Evolutionary conservation across 2,797 vertebrate species (phyloP), one percentile per base, ranked within the genome.

Genomic region (Chlorospingus flavigularis): DNA sequence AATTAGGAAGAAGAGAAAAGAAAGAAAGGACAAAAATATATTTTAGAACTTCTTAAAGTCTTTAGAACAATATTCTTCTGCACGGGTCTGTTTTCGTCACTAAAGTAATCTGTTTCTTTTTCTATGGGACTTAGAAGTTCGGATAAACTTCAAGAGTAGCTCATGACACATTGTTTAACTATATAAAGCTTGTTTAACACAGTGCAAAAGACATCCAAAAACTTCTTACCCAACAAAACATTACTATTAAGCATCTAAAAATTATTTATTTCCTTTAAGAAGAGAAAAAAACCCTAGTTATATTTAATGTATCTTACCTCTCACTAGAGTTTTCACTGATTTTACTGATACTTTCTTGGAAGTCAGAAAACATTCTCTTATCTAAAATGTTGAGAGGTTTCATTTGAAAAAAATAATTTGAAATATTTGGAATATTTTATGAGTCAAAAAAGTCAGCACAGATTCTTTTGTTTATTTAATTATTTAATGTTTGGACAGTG

Each of bases 341-440:
- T 95, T 90, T 95, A 96, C 90, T 93, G 83, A 96, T 77, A 73
- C 71, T 35, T 96, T 96, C 78, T 88, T 55, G 10, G 89, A 96
- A 96, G 71, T 80, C 74, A 96, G 88, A 96, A 96, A 97, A 63
- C 17, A 70, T 7, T 54, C 6, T 54, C 70, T 84, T 45, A 51
- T 9, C 57, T 91, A 81, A 97, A 96, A 96, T 81, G 33, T 95
- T 89, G 35, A 50, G 10, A 51, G 4, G 18, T 73, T 94, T 90
- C 51, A 62, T 94, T 92, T 45, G 74, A 91, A 96, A 51, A 48
- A 93, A 92, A 67, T 60, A 51, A 95, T 45, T 42, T 25, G 73
- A 92, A 84, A 62, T 80, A 92, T 92, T 96, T 80, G 40, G 67
- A 97, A 92, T 65, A 82, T 78, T 97, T 97, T 94, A 94, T 87